Conservation (phyloP, 2,797 vertebrate species). For the Molossus alvarezi region DNA sequence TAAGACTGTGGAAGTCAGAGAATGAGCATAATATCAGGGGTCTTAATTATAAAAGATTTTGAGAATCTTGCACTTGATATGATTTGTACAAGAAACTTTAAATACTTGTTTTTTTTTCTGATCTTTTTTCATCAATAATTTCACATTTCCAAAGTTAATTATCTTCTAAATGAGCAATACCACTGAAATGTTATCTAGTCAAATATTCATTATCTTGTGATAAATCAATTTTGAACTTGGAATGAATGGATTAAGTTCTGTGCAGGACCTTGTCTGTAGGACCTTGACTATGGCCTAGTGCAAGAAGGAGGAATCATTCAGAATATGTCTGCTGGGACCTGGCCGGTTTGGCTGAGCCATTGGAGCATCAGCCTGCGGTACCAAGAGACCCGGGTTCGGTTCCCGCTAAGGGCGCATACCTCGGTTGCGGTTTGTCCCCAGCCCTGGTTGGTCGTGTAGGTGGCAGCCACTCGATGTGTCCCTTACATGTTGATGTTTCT, state of each 20-base stretch:
- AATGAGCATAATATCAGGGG: not conserved
- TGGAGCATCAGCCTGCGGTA: too few relatives aligned
- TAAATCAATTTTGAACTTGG: not conserved
- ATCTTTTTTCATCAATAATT: conserved; percentile 12
- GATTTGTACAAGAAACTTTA: not conserved
- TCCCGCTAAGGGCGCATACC: too few relatives aligned
- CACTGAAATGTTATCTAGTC: not conserved
- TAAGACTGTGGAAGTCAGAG: not conserved
- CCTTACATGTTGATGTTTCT: too few relatives aligned
- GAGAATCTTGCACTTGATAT: conserved; percentile 30
- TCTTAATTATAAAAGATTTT: conserved; percentile 20
- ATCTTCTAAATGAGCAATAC: not conserved
- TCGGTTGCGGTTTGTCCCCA: too few relatives aligned
- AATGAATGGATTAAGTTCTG: not conserved
- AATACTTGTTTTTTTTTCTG: not conserved
- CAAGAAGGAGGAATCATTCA: not conserved
- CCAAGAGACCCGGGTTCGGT: too few relatives aligned
- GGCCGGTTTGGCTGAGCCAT: too few relatives aligned
- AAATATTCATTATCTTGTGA: not conserved
- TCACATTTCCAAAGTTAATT: conserved; percentile 37
- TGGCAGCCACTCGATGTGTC: too few relatives aligned
- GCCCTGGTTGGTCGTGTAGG: too few relatives aligned
- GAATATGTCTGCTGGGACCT: not conserved
- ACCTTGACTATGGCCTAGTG: not conserved
- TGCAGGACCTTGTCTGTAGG: not conserved